Evolutionary conservation across 92 coral and sea anemone species (phyloP).

Genomic region (Porites lobata): DNA sequence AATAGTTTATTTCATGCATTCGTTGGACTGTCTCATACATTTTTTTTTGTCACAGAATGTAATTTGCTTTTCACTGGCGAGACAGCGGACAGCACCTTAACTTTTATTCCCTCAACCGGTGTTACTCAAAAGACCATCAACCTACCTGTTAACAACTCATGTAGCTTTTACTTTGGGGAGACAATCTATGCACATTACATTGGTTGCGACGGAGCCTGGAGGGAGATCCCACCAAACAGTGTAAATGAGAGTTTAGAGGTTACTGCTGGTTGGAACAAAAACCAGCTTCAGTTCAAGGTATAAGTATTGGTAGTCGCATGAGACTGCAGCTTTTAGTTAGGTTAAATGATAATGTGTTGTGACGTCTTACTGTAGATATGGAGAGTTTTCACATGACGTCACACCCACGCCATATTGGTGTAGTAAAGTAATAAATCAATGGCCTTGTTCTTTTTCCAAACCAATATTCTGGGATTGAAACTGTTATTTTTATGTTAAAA

Average conservation of each 20-base stretch:
- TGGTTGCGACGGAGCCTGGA: slow-evolving; percentile 35
- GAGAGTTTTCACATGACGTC: too few relatives aligned
- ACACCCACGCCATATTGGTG: too few relatives aligned
- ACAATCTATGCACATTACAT: slow-evolving; percentile 10
- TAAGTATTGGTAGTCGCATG: neutral
- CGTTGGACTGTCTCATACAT: too few relatives aligned
- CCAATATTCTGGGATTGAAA: too few relatives aligned
- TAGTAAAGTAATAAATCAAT: too few relatives aligned
- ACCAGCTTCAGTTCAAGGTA: slow-evolving; percentile 4
- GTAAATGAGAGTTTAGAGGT: neutral
- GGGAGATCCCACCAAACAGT: neutral
- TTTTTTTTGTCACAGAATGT: slow-evolving; percentile 13
- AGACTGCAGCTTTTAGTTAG: too few relatives aligned
- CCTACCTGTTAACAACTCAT: slow-evolving; percentile 20
- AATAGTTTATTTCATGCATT: too few relatives aligned
- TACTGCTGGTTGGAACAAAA: slow-evolving; percentile 27
- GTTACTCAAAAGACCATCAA: neutral
- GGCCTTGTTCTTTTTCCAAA: too few relatives aligned
- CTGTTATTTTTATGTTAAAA: too few relatives aligned
- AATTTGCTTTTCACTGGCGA: slow-evolving; percentile 12
- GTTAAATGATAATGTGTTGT: too few relatives aligned
- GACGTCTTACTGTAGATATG: too few relatives aligned
- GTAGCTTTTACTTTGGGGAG: slow-evolving; percentile 18
- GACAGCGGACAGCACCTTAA: neutral
- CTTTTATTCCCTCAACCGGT: neutral